Evolutionary conservation across 2,113 vertebrate species (phyloP).

Genomic region (Burhinus bistriatus): DNA sequence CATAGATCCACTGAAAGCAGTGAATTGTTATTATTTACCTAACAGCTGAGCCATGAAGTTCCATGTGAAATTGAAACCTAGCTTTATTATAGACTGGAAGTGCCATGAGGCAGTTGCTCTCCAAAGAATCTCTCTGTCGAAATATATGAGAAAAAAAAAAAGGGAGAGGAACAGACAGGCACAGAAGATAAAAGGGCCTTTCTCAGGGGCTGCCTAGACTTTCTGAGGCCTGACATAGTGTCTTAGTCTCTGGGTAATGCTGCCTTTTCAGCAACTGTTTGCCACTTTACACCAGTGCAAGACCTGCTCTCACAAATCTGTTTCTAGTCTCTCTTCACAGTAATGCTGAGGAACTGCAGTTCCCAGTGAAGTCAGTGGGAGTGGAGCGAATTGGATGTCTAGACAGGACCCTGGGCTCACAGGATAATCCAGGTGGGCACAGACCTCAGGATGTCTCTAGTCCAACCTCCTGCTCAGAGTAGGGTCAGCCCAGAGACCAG

Average conservation of each 20-base stretch:
- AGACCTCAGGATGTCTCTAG: background rate
- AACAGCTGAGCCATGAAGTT: background rate
- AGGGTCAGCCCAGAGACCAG: background rate
- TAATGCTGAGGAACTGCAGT: background rate
- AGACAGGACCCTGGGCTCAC: background rate
- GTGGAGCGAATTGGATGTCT: background rate
- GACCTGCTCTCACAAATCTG: background rate
- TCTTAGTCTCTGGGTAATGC: background rate
- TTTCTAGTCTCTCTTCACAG: background rate
- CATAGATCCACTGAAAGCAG: background rate
- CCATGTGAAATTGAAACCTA: background rate
- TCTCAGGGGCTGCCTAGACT: background rate
- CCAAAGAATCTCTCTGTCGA: background rate
- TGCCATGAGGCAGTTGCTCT: background rate
- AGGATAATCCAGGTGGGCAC: background rate
- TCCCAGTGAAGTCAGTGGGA: background rate
- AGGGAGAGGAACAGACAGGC: background rate
- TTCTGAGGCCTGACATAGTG: background rate
- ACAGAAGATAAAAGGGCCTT: background rate
- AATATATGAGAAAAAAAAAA: background rate
- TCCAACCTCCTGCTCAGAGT: background rate
- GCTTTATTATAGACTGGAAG: background rate
- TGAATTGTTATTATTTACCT: conserved; percentile 27
- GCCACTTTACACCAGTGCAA: background rate
- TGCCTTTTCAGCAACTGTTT: background rate